These are phyloP conservation scores for Leucopsar rothschildi DNA, from an alignment of 2,113 vertebrate genomes.

Conservation along the genomic window DNA sequence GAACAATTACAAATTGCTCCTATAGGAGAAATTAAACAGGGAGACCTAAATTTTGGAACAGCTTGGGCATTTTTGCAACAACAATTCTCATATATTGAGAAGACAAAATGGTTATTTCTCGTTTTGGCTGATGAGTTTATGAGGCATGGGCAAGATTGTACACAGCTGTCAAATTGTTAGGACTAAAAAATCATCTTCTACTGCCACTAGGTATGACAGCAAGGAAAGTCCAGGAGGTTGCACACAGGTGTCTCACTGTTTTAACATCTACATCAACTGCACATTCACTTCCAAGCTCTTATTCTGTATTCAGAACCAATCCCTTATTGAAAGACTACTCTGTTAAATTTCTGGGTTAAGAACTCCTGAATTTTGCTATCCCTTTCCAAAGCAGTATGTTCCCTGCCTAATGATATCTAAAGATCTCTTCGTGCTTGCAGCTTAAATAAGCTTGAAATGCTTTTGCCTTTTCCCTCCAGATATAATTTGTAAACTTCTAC, in stretches of 20 bases:
- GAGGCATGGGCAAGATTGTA: not conserved
- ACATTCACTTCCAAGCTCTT: not conserved
- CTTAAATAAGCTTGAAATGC: not conserved
- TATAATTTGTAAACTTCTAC: not conserved
- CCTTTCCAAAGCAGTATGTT: not conserved
- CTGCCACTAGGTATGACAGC: not conserved
- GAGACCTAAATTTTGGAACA: not conserved
- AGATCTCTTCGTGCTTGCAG: not conserved
- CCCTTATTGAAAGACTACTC: not conserved
- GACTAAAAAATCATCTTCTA: not conserved
- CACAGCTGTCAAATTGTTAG: not conserved
- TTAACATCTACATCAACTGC: not conserved
- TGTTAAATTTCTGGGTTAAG: not conserved
- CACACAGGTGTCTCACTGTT: not conserved
- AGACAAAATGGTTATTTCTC: not conserved
- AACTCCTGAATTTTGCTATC: conserved; percentile 1
- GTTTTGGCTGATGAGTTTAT: not conserved
- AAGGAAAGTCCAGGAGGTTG: not conserved
- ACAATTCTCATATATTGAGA: not conserved
- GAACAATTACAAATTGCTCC: not conserved
- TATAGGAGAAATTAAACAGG: not conserved
- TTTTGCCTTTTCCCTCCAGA: not conserved
- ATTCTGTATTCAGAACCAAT: not conserved
- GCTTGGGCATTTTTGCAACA: not conserved
- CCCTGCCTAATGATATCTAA: not conserved